phyloP scores from a whole-genome alignment of 2,888 invertebrate species.

The Leistus spinibarbis region DNA sequence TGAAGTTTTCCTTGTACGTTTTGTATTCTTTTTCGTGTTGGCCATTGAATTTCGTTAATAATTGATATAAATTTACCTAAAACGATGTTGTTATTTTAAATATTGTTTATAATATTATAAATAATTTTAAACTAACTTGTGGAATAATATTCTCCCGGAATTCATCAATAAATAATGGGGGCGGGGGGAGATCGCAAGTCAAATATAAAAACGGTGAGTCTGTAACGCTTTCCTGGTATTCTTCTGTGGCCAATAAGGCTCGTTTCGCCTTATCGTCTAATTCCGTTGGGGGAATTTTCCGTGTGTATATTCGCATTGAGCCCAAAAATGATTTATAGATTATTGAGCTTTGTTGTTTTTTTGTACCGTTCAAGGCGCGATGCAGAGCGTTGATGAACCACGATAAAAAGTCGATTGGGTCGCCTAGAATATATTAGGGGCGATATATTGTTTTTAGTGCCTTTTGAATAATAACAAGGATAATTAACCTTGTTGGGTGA shows the following conservation, averaged over 20 bases:
- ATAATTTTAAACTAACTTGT: slow-evolving; percentile 66
- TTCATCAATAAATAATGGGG: slow-evolving; percentile 97
- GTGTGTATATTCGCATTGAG: slow-evolving; percentile 85
- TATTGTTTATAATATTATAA: not conserved
- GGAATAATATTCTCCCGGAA: slow-evolving; percentile 99
- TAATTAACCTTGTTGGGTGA: slow-evolving; percentile 89
- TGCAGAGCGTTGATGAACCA: slow-evolving; percentile 99
- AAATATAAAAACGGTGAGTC: slow-evolving; percentile 95
- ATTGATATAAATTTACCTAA: slow-evolving; percentile 89
- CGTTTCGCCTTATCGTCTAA: slow-evolving; percentile 87
- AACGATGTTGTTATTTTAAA: slow-evolving; percentile 44
- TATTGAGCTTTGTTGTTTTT: slow-evolving; percentile 86
- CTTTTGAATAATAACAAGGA: not conserved
- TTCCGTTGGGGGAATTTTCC: slow-evolving; percentile 93
- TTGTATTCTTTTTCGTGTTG: slow-evolving; percentile 96
- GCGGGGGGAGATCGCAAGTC: slow-evolving; percentile 96
- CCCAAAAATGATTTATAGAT: slow-evolving; percentile 95
- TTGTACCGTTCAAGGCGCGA: slow-evolving; percentile 90
- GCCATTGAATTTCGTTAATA: slow-evolving; percentile 96
- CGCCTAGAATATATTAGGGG: slow-evolving; percentile 65
- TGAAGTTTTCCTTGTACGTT: slow-evolving; percentile 97
- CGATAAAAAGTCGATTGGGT: slow-evolving; percentile 96
- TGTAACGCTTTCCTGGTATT: slow-evolving; percentile 85
- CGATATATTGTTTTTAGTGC: not conserved
- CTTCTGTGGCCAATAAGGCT: slow-evolving; percentile 76